Percentiles rank a stretch among this genome's conserved stretches.
Evolutionary conservation across 2,113 vertebrate genomes (phyloP).

Genomic region (Bombycilla garrulus): DNA sequence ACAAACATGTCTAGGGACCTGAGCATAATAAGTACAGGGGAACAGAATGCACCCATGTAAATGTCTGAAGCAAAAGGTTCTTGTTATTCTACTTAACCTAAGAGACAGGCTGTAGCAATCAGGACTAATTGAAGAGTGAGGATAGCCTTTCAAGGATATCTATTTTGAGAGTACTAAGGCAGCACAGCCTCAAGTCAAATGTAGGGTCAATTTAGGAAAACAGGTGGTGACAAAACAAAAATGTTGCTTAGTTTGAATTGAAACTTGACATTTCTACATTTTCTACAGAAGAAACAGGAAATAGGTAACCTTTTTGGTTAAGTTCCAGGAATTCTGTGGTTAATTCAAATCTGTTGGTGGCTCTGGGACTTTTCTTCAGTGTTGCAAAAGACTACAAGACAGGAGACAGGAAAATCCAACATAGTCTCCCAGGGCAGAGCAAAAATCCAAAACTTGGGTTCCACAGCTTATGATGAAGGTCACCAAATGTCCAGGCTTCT

Average conservation of each 20-base stretch:
- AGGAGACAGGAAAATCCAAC: background rate
- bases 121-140: slow-evolving; percentile 6
- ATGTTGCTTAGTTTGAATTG: background rate
- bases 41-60: background rate
- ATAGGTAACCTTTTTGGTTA: background rate
- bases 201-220: background rate
- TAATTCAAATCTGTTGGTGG: background rate
- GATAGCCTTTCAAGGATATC: background rate
- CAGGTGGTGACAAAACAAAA: background rate
- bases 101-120: background rate
- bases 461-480: background rate
- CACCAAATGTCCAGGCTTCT: background rate
- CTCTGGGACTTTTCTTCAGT: background rate
- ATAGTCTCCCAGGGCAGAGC: background rate
- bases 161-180: background rate
- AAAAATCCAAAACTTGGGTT: background rate
- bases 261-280: background rate
- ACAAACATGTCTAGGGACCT: background rate
- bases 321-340: background rate
- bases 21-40: background rate
- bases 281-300: background rate
- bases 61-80: background rate
- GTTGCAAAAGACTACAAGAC: background rate
- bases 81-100: background rate
- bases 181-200: background rate